phyloP scores from a whole-genome alignment of 2,888 invertebrate genomes.

The Nomada ferruginata region DNA sequence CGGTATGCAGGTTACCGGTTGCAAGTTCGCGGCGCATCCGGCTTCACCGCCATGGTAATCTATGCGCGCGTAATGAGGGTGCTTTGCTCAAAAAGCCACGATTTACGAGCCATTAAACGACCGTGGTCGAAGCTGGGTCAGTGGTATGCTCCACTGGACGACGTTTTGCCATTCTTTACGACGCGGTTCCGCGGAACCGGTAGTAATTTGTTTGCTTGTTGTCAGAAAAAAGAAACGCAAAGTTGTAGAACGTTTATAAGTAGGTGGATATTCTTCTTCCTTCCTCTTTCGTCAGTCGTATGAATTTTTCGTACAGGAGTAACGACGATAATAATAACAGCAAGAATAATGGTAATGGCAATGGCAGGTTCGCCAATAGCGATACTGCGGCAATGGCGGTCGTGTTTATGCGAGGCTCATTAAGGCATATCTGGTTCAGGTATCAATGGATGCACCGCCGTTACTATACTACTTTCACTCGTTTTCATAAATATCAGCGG shows the following conservation, averaged over 20 bases:
- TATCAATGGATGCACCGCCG: conserved; percentile 39
- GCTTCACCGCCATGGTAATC: conserved; percentile 32
- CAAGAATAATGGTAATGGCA: too few relatives aligned
- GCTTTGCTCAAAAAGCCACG: conserved; percentile 14
- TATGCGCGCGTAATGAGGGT: conserved; percentile 46
- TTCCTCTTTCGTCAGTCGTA: too few relatives aligned
- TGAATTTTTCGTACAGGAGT: too few relatives aligned
- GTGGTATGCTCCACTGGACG: conserved; percentile 12
- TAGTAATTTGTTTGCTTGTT: neutral
- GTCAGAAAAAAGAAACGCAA: neutral
- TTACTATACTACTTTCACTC: conserved; percentile 60
- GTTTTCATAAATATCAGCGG: conserved; percentile 47
- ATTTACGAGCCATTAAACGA: conserved; percentile 52
- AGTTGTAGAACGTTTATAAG: neutral
- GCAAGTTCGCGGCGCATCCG: conserved; percentile 54
- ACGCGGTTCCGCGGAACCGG: conserved; percentile 1
- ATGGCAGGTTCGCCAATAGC: neutral
- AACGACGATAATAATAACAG: too few relatives aligned
- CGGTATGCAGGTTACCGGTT: conserved; percentile 66
- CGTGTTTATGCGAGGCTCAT: conserved; percentile 16
- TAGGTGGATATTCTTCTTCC: neutral
- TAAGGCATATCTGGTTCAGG: conserved; percentile 35
- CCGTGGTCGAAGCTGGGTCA: conserved; percentile 46
- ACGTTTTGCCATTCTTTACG: conserved; percentile 5
- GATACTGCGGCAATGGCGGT: neutral